A percentile compares a stretch with the other conserved stretches of the same genome.
phyloP scores from a whole-genome alignment of 2,888 invertebrate genomes.

The Incurvaria masculella region DNA sequence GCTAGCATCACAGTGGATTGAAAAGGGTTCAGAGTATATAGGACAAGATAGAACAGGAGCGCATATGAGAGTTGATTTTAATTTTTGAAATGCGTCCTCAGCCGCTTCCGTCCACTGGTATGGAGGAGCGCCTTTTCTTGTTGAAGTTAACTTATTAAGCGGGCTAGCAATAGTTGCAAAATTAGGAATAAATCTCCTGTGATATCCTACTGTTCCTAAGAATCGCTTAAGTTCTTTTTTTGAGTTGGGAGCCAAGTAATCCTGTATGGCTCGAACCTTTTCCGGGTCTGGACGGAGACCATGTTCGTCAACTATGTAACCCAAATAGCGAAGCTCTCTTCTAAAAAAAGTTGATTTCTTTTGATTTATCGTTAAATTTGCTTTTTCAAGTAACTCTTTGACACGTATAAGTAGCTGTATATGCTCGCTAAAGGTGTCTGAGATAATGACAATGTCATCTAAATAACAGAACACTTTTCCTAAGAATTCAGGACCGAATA shows the following conservation, averaged over 20 bases:
- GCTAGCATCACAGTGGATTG: slow-evolving; percentile 6
- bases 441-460: slow-evolving; percentile 17
- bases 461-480: slow-evolving; percentile 17
- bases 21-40: slow-evolving; percentile 1
- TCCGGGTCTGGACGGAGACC: slow-evolving; percentile 18
- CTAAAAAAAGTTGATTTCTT: slow-evolving; percentile 15
- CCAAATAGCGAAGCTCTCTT: slow-evolving; percentile 16
- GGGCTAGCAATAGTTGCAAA: slow-evolving; percentile 11
- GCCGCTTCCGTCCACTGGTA: slow-evolving; percentile 9
- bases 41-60: slow-evolving; percentile 6
- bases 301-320: slow-evolving; percentile 15
- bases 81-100: slow-evolving; percentile 14
- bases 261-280: slow-evolving; percentile 16
- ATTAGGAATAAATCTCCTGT: slow-evolving; percentile 7
- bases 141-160: slow-evolving; percentile 17
- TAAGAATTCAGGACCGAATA: slow-evolving; percentile 14
- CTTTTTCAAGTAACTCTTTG: background rate
- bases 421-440: slow-evolving; percentile 14
- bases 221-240: slow-evolving; percentile 11
- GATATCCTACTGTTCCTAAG: slow-evolving; percentile 8
- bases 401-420: background rate
- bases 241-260: slow-evolving; percentile 16
- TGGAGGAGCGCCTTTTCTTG: slow-evolving; percentile 9
- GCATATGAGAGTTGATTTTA: slow-evolving; percentile 9
- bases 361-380: background rate